Conservation (phyloP, 1,140 invertebrate genomes). For the Drosophila dunni region DNA sequence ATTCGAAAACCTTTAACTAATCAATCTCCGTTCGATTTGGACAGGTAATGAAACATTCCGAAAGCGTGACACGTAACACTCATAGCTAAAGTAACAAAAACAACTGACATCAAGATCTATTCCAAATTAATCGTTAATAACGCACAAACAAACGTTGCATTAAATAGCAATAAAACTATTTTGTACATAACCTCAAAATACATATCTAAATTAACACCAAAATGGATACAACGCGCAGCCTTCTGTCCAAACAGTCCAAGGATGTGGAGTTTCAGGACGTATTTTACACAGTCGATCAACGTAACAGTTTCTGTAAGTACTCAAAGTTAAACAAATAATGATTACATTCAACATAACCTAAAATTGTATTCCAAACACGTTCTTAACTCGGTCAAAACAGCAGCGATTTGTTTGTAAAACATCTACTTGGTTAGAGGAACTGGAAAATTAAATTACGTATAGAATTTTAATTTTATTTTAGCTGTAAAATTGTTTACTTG, state of each 20-base stretch:
- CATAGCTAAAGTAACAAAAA: conserved; percentile 34
- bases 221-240: conserved; percentile 68
- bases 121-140: conserved; percentile 24
- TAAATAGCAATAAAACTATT: conserved; percentile 51
- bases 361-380: background rate
- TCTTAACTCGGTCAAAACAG: background rate
- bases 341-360: background rate
- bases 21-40: conserved; percentile 46
- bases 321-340: background rate
- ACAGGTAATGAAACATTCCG: conserved; percentile 70
- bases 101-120: conserved; percentile 30
- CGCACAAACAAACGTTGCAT: conserved; percentile 31
- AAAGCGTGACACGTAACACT: conserved; percentile 57
- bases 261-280: conserved; percentile 84
- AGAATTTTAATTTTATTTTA: no score
- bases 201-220: conserved; percentile 3
- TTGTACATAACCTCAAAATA: conserved; percentile 17
- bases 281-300: conserved; percentile 74
- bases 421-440: no score
- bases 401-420: background rate
- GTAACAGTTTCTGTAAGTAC: conserved; percentile 74
- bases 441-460: no score
- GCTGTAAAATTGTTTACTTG: no score
- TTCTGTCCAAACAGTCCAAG: conserved; percentile 72
- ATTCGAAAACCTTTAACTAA: conserved; percentile 36